A percentile compares a stretch with the other conserved stretches of the same genome.
Evolutionary conservation across 2,113 vertebrate species (phyloP).

Genomic region (Protomyctophum bolini): DNA sequence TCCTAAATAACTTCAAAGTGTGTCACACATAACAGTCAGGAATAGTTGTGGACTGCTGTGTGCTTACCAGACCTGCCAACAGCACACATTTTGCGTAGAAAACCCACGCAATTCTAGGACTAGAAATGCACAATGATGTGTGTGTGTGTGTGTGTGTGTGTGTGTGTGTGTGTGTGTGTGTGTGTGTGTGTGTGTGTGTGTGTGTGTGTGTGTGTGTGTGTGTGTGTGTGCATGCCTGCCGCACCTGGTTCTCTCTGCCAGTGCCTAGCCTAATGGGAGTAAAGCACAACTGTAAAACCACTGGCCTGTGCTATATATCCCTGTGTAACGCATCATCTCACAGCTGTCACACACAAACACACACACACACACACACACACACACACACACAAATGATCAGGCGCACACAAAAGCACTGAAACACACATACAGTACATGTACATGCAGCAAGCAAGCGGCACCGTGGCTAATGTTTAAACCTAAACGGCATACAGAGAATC

Average conservation of each 20-base stretch:
- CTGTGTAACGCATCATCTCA: slow-evolving; percentile 49
- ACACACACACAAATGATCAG: background rate
- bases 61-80: too few relatives aligned
- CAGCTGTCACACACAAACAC: slow-evolving; percentile 44
- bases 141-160: too few relatives aligned
- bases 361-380: slow-evolving; percentile 11
- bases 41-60: background rate
- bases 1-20: slow-evolving; percentile 44
- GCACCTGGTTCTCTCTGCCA: slow-evolving; percentile 60
- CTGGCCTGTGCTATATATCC: slow-evolving; percentile 67
- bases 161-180: too few relatives aligned
- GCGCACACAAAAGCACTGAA: too few relatives aligned
- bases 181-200: slow-evolving; percentile 19
- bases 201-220: slow-evolving; percentile 27
- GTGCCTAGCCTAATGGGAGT: slow-evolving; percentile 72
- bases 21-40: slow-evolving; percentile 39
- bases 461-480: slow-evolving; percentile 53
- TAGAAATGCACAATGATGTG: too few relatives aligned
- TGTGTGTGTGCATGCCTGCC: slow-evolving; percentile 44
- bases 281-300: slow-evolving; percentile 74
- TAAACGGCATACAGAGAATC: slow-evolving; percentile 59
- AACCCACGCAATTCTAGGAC: too few relatives aligned
- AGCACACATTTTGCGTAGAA: too few relatives aligned
- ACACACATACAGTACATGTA: too few relatives aligned
- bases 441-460: slow-evolving; percentile 3